These are phyloP conservation scores for Smutsia temminckii DNA, from an alignment of 2,797 vertebrate species.

Conservation along the genomic window DNA sequence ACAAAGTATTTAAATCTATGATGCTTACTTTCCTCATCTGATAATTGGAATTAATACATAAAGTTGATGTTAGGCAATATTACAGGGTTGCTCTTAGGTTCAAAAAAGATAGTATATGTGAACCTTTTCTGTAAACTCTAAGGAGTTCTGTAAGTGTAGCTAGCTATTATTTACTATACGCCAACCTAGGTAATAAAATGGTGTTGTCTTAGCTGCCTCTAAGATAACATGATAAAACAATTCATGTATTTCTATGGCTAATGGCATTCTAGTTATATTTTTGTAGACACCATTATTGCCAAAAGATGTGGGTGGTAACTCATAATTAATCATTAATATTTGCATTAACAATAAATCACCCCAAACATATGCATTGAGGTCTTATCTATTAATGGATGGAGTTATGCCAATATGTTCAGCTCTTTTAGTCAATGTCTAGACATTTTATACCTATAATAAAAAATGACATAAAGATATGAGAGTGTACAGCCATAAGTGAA, in stretches of 20 bases:
- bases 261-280: conserved; percentile 33
- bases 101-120: background rate
- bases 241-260: conserved; percentile 11
- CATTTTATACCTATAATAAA: conserved; percentile 33
- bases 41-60: background rate
- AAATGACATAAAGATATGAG: background rate
- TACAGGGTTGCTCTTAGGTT: background rate
- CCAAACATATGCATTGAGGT: conserved; percentile 12
- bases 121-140: background rate
- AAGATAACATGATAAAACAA: background rate
- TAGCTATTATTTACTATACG: background rate
- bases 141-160: background rate
- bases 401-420: background rate
- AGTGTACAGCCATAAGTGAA: background rate
- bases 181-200: conserved; percentile 6
- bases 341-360: conserved; percentile 48
- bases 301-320: conserved; percentile 27
- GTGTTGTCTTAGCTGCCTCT: background rate
- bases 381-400: conserved; percentile 7
- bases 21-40: conserved; percentile 1
- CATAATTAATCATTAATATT: conserved; percentile 49
- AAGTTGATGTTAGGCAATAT: background rate
- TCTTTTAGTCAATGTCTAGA: conserved; percentile 42
- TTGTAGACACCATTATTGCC: background rate
- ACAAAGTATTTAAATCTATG: background rate